Percentiles rank a stretch among this genome's conserved stretches.
Conservation (phyloP, 1,140 invertebrate genomes). For the Meloidogyne exigua region DNA sequence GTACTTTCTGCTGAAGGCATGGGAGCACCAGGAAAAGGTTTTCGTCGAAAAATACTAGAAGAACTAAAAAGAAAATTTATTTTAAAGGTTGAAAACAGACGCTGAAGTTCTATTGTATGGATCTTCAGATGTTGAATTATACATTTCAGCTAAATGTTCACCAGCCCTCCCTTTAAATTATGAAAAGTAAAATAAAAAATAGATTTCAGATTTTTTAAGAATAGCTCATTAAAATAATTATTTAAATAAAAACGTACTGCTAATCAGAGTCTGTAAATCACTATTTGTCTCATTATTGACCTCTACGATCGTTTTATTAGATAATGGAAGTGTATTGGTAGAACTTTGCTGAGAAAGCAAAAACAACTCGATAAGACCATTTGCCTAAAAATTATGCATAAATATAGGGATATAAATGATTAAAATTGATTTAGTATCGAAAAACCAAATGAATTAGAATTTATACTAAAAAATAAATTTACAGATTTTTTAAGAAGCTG, state of each 20-base stretch:
- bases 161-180: conserved; percentile 56
- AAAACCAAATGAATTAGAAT: no score
- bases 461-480: conserved; percentile 4
- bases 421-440: no score
- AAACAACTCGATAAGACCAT: conserved; percentile 21
- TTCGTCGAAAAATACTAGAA: conserved; percentile 15
- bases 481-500: conserved; percentile 30
- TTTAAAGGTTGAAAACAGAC: not conserved
- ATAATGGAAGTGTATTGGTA: not conserved
- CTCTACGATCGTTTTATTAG: not conserved
- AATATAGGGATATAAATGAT: no score
- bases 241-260: not conserved
- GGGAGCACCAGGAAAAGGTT: not conserved
- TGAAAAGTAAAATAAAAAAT: no score
- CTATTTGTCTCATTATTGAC: not conserved
- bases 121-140: conserved; percentile 55
- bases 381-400: conserved; percentile 19
- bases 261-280: not conserved
- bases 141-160: conserved; percentile 54
- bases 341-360: conserved; percentile 8
- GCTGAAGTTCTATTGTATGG: conserved; percentile 38
- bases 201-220: no score
- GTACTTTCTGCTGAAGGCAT: conserved; percentile 11
- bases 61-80: conserved; percentile 17
- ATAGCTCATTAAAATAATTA: no score